These are phyloP conservation scores for Desoria tigrina DNA, from an alignment of 2,888 invertebrate species.

Conservation along the genomic window DNA sequence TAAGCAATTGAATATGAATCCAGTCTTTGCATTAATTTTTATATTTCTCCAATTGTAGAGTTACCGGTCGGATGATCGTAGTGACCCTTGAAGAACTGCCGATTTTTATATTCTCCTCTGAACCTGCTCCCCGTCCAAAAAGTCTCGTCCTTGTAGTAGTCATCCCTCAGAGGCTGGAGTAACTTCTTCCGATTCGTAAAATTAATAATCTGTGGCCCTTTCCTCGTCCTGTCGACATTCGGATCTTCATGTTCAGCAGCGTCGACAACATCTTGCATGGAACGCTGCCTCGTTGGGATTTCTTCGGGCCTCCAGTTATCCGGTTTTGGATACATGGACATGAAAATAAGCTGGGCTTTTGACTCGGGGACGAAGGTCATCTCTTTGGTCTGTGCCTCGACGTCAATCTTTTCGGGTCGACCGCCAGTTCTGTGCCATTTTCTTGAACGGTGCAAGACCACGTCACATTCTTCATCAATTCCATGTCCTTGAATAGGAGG, in stretches of 20 bases:
- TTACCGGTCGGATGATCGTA: conserved; percentile 46
- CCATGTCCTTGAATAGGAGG: background rate
- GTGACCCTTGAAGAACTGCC: conserved; percentile 40
- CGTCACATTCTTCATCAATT: conserved; percentile 33
- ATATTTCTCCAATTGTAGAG: conserved; percentile 1
- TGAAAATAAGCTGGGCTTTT: conserved; percentile 32
- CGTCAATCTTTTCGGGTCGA: conserved; percentile 8
- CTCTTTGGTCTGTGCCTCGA: conserved; percentile 35
- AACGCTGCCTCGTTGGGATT: conserved; percentile 23
- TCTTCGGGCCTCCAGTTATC: conserved; percentile 28
- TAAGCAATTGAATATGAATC: background rate
- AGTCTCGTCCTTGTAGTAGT: conserved; percentile 46
- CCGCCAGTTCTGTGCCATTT: conserved; percentile 3
- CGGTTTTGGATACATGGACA: conserved; percentile 33
- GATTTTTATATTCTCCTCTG: conserved; percentile 41
- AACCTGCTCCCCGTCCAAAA: conserved; percentile 49
- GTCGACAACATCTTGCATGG: conserved; percentile 27
- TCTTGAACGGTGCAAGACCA: conserved; percentile 30
- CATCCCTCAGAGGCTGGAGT: conserved; percentile 37
- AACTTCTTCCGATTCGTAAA: conserved; percentile 36
- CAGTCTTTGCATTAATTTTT: background rate
- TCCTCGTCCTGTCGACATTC: conserved; percentile 28
- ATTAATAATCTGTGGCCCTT: conserved; percentile 40
- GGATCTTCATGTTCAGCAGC: conserved; percentile 30
- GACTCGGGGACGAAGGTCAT: conserved; percentile 38